Conservation (phyloP, 2,797 vertebrate species). For the Staurois parvus region DNA sequence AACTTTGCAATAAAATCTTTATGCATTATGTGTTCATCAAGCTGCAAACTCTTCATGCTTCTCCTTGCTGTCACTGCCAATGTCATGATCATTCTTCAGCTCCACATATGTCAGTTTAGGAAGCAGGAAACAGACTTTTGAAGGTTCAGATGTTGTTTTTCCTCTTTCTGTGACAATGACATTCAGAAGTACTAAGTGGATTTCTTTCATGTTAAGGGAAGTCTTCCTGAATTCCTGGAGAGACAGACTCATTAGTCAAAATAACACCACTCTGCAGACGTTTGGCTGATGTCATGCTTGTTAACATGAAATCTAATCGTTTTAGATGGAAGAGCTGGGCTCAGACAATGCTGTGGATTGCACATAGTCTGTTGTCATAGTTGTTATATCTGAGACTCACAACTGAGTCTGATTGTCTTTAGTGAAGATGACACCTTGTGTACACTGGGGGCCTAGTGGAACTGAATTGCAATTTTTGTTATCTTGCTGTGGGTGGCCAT, state of each 20-base stretch:
- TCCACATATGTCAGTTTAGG: background rate
- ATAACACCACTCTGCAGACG: background rate
- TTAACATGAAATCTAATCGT: background rate
- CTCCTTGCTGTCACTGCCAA: background rate
- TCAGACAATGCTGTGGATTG: background rate
- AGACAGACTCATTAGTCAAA: background rate
- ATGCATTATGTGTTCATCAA: background rate
- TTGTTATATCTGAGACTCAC: background rate
- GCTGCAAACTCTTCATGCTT: background rate
- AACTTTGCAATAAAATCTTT: too few species aligned
- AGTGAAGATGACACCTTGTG: too few species aligned
- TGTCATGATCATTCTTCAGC: background rate
- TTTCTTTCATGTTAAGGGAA: conserved; percentile 41
- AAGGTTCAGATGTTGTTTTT: background rate
- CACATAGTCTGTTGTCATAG: background rate
- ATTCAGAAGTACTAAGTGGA: conserved; percentile 4
- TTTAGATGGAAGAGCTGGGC: background rate
- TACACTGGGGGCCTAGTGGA: too few species aligned
- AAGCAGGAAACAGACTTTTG: conserved; percentile 16
- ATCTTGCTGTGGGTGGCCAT: too few species aligned
- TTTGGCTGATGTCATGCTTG: background rate
- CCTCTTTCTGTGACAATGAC: conserved; percentile 25
- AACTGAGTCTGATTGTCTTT: too few species aligned
- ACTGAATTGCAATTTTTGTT: too few species aligned
- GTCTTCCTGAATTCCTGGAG: conserved; percentile 9